A percentile compares a stretch with the other conserved stretches of the same genome.
phyloP scores from a whole-genome alignment of 2,888 invertebrate species.

The Lymantria monacha region DNA sequence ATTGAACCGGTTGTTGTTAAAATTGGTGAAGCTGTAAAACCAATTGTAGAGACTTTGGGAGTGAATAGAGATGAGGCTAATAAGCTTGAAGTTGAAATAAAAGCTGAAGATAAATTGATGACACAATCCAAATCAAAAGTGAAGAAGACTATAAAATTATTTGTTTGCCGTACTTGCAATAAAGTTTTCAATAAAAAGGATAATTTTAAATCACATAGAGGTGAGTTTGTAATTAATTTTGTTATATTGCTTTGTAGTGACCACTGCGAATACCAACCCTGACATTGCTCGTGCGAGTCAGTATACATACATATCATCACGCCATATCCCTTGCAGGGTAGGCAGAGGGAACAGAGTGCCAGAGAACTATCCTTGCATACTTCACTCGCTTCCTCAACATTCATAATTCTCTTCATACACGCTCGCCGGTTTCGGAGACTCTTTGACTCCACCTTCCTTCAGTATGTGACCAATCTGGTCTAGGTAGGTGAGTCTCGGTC shows the following conservation, averaged over 20 bases:
- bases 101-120: not conserved
- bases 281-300: too few relatives aligned
- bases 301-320: too few relatives aligned
- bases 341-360: too few relatives aligned
- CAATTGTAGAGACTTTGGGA: constrained; percentile 31
- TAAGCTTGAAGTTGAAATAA: constrained; percentile 8
- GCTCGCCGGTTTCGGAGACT: too few relatives aligned
- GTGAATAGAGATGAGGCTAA: constrained; percentile 30
- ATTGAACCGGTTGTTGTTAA: not conserved
- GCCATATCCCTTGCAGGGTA: too few relatives aligned
- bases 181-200: constrained; percentile 67
- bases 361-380: too few relatives aligned
- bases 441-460: too few relatives aligned
- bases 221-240: constrained; percentile 42
- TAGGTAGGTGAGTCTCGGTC: too few relatives aligned
- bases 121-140: constrained; percentile 27
- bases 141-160: constrained; percentile 44
- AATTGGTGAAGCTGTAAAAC: not conserved
- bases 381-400: too few relatives aligned
- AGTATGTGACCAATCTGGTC: too few relatives aligned
- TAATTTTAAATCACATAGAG: constrained; percentile 69
- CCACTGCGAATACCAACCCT: too few relatives aligned
- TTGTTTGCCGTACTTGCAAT: constrained; percentile 59
- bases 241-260: not conserved
- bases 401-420: too few relatives aligned